Evolutionary conservation across 1,140 invertebrate species (phyloP), one percentile per base, ranked within the genome.

Genomic region (Sitophilus oryzae): DNA sequence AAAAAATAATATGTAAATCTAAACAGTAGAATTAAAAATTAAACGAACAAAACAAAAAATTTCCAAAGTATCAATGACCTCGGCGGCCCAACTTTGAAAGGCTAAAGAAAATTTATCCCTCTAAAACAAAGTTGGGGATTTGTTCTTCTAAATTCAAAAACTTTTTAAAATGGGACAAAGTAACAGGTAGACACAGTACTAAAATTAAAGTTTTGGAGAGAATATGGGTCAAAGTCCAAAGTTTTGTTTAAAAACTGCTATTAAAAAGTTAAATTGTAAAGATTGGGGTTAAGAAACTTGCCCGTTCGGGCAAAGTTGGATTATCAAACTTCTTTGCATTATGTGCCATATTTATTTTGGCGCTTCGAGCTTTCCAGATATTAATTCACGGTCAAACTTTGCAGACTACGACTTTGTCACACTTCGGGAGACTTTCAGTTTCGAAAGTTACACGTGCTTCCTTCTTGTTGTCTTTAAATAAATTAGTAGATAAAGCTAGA

Each of bases 221-320:
- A 56, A 62, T 56, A 46, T 62, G 50, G 60, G 60, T 62, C 60
- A 62, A 62, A 62, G 60, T 62, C 57, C 47, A 42, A 59, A 62
- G 56, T 62, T 62, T 62, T 62, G 60, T 62, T 62, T 58, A 62
- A 62, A 62, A 62, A 62, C 56, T 62, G 54, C 60, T 62, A 62
- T 62, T 62, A 62, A 62, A 62, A 62, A 62, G 60, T 62, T 62
- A 62, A 59, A 62, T 62, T 62, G 45, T 50, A 54, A 52, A 57
- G 60, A 57, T 59, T 49, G 56, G 55, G 60, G 56, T 58, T 62
- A 56, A 62, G 52, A 47, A 62, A 61, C 45, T 58, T 54, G 50
- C 25, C 45, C 53, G n/a, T n/a, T n/a, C n/a, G 11, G 36, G 49
- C 40, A 54, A 61, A 62, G 60, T 62, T 62, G 25, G 49, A 62